Evolutionary conservation across 2,888 invertebrate species (phyloP).

Genomic region (Lasioglossum lativentre): DNA sequence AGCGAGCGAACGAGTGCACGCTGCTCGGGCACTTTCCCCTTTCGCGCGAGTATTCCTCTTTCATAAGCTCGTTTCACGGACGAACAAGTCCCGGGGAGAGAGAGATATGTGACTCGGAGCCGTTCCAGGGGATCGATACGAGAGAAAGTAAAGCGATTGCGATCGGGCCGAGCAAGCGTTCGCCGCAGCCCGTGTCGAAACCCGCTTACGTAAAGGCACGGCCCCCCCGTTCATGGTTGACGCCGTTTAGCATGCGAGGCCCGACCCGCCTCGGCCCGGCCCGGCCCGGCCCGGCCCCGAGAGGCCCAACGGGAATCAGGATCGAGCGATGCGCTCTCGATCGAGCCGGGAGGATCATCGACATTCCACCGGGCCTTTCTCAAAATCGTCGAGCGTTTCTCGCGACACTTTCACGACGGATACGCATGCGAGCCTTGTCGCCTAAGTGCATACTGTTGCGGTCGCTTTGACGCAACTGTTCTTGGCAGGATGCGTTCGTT

Average conservation of each 20-base stretch:
- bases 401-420: not conserved
- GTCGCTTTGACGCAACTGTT: not conserved
- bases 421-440: not conserved
- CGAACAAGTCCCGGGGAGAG: conserved; percentile 50
- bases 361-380: not conserved
- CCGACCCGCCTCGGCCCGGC: no score
- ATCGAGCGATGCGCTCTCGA: not conserved
- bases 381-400: not conserved
- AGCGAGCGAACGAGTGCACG: not conserved
- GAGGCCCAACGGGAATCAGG: not conserved
- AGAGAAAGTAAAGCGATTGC: conserved; percentile 66
- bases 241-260: not conserved
- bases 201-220: conserved; percentile 63
- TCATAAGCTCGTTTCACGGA: conserved; percentile 61
- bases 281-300: not conserved
- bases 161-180: conserved; percentile 28
- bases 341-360: not conserved
- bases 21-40: conserved; percentile 50
- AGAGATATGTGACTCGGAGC: conserved; percentile 56
- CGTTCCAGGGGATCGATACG: conserved; percentile 62
- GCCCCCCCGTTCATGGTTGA: not conserved
- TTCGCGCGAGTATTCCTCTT: conserved; percentile 53
- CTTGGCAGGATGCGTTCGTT: no score
- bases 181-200: conserved; percentile 57
- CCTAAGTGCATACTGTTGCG: not conserved